These are phyloP conservation scores for Metopia argyrocephala DNA, from an alignment of 2,888 invertebrate species.

Conservation along the genomic window DNA sequence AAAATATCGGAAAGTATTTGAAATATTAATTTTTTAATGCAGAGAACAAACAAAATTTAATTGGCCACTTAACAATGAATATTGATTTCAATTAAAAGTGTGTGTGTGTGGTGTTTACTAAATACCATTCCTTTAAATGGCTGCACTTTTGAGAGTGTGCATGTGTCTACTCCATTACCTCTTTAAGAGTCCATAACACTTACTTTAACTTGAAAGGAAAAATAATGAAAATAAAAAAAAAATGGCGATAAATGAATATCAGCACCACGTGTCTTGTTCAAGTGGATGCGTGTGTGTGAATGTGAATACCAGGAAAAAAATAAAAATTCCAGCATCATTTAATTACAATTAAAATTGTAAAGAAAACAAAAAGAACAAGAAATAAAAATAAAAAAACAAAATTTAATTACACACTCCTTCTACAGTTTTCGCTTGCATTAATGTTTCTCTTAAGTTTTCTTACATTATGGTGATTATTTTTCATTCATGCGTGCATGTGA, in stretches of 20 bases:
- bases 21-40: constrained; percentile 8
- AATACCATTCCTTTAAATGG: neutral
- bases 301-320: neutral
- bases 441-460: neutral
- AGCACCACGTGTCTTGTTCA: constrained; percentile 16
- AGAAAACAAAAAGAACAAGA: too few relatives aligned
- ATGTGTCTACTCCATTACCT: constrained; percentile 43
- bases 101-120: neutral
- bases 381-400: too few relatives aligned
- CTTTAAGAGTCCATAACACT: constrained; percentile 31
- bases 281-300: constrained; percentile 16
- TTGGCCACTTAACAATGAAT: too few relatives aligned
- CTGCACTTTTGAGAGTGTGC: neutral
- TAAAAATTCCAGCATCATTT: constrained; percentile 48
- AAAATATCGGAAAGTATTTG: neutral
- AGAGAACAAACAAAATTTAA: constrained; percentile 19
- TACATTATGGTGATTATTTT: constrained; percentile 5
- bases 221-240: neutral
- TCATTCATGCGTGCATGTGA: neutral
- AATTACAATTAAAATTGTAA: constrained; percentile 52
- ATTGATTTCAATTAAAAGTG: too few relatives aligned
- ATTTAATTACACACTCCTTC: constrained; percentile 46
- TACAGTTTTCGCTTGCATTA: neutral
- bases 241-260: neutral
- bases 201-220: neutral